Percentiles rank a stretch among this genome's conserved stretches.
phyloP scores from a whole-genome alignment of 2,888 invertebrate genomes.

The Cybosia mesomella region DNA sequence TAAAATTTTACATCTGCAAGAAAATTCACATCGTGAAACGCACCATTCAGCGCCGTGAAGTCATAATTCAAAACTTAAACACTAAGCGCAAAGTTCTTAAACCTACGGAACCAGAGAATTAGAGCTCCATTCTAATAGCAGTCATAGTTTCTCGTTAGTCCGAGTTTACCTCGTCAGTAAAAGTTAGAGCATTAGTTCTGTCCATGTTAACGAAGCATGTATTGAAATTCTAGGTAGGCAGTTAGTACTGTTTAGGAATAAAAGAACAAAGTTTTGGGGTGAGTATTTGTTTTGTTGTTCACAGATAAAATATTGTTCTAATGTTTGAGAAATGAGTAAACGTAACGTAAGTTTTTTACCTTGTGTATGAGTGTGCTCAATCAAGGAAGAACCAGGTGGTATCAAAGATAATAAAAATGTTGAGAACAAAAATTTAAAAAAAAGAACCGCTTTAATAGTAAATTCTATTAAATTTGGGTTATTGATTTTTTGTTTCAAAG shows the following conservation, averaged over 20 bases:
- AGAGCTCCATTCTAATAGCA: constrained; percentile 9
- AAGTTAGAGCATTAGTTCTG: constrained; percentile 37
- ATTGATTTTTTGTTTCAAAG: too few relatives aligned
- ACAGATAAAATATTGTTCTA: not conserved
- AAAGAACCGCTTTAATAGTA: too few relatives aligned
- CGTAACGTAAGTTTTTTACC: too few relatives aligned
- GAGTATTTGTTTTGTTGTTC: not conserved
- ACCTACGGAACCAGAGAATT: constrained; percentile 13
- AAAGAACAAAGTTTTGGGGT: constrained; percentile 7
- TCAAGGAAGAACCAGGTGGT: too few relatives aligned
- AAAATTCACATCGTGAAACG: constrained; percentile 4
- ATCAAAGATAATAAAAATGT: too few relatives aligned
- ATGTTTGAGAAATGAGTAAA: too few relatives aligned
- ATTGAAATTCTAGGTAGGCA: constrained; percentile 7
- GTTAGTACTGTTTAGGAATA: constrained; percentile 14
- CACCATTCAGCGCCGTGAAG: not conserved
- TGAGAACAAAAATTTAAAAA: too few relatives aligned
- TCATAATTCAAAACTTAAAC: constrained; percentile 16
- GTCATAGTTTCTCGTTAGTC: constrained; percentile 20
- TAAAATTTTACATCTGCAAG: not conserved
- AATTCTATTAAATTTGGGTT: too few relatives aligned
- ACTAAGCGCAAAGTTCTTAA: constrained; percentile 9
- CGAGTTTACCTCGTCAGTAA: constrained; percentile 36
- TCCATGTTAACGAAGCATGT: constrained; percentile 35
- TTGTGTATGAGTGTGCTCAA: too few relatives aligned